Evolutionary conservation across 2,797 vertebrate species (phyloP).

Genomic region (Malurus splendens): DNA sequence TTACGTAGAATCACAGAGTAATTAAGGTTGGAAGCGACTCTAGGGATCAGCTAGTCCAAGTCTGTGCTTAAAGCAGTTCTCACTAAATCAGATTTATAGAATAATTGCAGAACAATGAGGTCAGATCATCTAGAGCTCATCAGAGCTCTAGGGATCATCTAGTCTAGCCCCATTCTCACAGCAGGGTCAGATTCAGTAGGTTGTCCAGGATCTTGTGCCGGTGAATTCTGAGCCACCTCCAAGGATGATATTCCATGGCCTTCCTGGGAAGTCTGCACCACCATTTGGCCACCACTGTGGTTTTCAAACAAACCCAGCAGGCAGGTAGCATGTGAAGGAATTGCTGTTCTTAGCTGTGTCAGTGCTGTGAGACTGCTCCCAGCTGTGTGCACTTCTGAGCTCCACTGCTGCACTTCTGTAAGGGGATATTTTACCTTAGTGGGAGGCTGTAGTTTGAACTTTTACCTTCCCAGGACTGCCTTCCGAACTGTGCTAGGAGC

Average conservation of each 20-base stretch:
- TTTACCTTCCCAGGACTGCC: neutral
- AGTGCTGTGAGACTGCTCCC: neutral
- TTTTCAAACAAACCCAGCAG: neutral
- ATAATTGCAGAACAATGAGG: neutral
- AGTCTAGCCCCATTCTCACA: neutral
- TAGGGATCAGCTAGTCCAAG: neutral
- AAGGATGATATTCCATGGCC: neutral
- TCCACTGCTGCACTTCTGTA: neutral
- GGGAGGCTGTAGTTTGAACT: neutral
- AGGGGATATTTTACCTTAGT: neutral
- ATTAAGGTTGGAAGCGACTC: neutral
- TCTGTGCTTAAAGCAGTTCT: neutral
- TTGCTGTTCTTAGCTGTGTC: neutral
- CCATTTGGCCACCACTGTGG: neutral
- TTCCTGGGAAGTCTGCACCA: neutral
- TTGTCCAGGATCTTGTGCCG: neutral
- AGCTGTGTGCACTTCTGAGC: neutral
- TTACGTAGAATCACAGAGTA: neutral
- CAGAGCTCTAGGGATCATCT: neutral
- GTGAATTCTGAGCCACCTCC: neutral
- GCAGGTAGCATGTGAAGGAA: neutral
- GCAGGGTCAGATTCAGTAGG: neutral
- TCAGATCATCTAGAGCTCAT: neutral
- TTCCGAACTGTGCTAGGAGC: neutral
- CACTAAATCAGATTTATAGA: neutral